A percentile compares a stretch with the other conserved stretches of the same genome.
Evolutionary conservation across 1,140 invertebrate genomes (phyloP).

Genomic region (Drosophila nannoptera): DNA sequence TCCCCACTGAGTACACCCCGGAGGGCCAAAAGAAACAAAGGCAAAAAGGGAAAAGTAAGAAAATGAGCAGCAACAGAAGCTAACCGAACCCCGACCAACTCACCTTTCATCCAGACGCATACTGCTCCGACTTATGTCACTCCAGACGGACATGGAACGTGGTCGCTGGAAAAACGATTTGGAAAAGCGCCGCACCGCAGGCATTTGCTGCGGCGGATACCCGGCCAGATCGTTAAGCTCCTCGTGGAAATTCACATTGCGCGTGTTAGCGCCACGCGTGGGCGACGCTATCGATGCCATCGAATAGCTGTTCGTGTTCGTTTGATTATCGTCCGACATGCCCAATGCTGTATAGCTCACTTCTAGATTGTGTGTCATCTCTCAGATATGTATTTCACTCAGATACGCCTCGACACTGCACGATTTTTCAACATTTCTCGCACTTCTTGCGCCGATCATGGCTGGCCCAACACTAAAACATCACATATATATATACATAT

Average conservation of each 20-base stretch:
- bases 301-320: conserved; percentile 67
- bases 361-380: conserved; percentile 78
- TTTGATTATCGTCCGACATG: conserved; percentile 79
- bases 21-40: not conserved
- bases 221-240: conserved; percentile 81
- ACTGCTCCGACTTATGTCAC: conserved; percentile 88
- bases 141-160: conserved; percentile 91
- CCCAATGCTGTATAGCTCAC: conserved; percentile 78
- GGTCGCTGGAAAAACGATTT: conserved; percentile 81
- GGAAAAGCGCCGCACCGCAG: conserved; percentile 78
- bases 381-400: conserved; percentile 46
- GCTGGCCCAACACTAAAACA: conserved; percentile 14
- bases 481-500: not conserved
- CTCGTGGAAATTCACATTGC: conserved; percentile 86
- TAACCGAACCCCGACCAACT: conserved; percentile 47
- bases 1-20: conserved; percentile 1
- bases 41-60: too few species aligned
- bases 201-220: conserved; percentile 81
- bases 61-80: too few species aligned
- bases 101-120: conserved; percentile 90
- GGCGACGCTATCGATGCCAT: conserved; percentile 76
- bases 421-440: conserved; percentile 11
- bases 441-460: conserved; percentile 7
- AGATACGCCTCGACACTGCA: conserved; percentile 32
- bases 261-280: conserved; percentile 76